Evolutionary conservation across 1,140 invertebrate genomes (phyloP), one percentile per base, ranked within the genome.

Genomic region (Plectrocnemia conspersa): DNA sequence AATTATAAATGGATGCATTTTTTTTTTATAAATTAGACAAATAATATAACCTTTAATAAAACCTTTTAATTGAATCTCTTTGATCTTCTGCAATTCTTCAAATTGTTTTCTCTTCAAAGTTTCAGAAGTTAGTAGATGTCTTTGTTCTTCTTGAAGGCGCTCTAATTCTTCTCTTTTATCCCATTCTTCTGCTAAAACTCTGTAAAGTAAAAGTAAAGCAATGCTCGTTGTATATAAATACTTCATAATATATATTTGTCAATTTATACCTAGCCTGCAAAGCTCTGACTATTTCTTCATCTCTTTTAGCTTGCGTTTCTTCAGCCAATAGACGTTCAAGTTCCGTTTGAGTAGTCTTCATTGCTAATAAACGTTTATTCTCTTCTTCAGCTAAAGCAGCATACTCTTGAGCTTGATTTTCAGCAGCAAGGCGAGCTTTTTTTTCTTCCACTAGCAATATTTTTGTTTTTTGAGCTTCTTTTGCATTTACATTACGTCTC

Each of bases 181-280:
- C 85, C 86, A 89, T 75, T 90, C 88, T 72, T 91, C 88, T 29
- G 82, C 77, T 45, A 91, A 71, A 33, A 91, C 82, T 63, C 84
- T 82, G 54, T n/a, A 61, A 54, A 41, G 2, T 41, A 2, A 2
- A 41, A n/a, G n/a, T n/a, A n/a, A n/a, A n/a, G n/a, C n/a, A n/a
- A n/a, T n/a, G n/a, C n/a, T n/a, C n/a, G n/a, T n/a, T n/a, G n/a
- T n/a, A n/a, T n/a, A n/a, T n/a, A n/a, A n/a, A n/a, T n/a, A n/a
- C n/a, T n/a, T n/a, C 6, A 7, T 6, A 29, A 29, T 29, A 7
- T 21, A 23, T 44, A 44, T 23, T 5, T 44, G 15, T 44, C 21
- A 22, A 44, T 9, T 15, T 44, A 21, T 61, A 74, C 73, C 81
- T 78, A 9, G 84, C 84, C 72, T 88, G 85, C 42, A 88, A 68